phyloP scores from a whole-genome alignment of 2,113 vertebrate species.

The Perccottus glenii region DNA sequence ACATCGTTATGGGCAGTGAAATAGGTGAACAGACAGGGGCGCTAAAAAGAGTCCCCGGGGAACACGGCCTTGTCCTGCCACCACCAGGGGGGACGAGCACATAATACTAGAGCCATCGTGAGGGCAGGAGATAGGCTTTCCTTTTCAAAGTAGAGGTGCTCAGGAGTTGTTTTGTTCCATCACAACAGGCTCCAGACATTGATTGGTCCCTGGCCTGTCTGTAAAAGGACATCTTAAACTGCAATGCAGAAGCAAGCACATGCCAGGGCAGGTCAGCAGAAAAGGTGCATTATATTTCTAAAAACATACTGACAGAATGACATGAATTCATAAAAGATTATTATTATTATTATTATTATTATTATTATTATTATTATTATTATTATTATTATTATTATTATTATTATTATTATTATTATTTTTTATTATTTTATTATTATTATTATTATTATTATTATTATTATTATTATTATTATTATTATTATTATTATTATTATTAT shows the following conservation, averaged over 20 bases:
- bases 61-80: constrained; percentile 66
- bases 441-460: no score
- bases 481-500: no score
- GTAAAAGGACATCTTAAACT: constrained; percentile 46
- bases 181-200: constrained; percentile 51
- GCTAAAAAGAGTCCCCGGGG: constrained; percentile 56
- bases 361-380: no score
- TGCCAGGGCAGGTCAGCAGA: constrained; percentile 7
- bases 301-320: no score
- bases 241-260: constrained; percentile 39
- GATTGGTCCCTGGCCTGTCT: constrained; percentile 65
- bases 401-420: no score
- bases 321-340: no score
- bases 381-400: no score
- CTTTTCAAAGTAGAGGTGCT: constrained; percentile 55
- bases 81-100: constrained; percentile 51
- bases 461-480: no score
- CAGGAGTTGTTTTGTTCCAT: constrained; percentile 50
- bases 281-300: no score
- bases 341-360: no score
- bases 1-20: constrained; percentile 71
- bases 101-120: constrained; percentile 75
- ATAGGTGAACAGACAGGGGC: constrained; percentile 54
- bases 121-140: constrained; percentile 65
- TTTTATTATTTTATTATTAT: no score